phyloP scores from a whole-genome alignment of 2,888 invertebrate genomes.

The Andrena marginata region DNA sequence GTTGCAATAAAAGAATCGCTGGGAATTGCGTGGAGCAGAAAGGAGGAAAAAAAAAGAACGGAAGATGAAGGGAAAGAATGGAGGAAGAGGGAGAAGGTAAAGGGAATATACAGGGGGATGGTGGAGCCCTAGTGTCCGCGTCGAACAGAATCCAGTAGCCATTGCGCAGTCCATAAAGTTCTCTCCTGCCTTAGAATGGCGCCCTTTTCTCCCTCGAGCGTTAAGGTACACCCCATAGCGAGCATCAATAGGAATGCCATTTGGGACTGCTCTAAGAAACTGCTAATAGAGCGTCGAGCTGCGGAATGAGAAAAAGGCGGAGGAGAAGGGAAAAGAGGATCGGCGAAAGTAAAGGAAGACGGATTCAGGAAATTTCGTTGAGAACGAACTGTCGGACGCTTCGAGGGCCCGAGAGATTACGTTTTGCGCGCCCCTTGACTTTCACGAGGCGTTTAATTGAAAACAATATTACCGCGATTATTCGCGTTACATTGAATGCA shows the following conservation, averaged over 20 bases:
- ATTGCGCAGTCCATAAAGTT: slow-evolving; percentile 81
- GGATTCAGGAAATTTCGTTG: slow-evolving; percentile 46
- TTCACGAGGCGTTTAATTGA: slow-evolving; percentile 7
- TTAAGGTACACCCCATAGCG: slow-evolving; percentile 73
- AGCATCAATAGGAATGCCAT: slow-evolving; percentile 83
- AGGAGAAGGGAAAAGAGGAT: slow-evolving; percentile 31
- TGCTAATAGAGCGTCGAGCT: slow-evolving; percentile 81
- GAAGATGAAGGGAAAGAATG: slow-evolving; percentile 23
- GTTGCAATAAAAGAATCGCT: slow-evolving; percentile 77
- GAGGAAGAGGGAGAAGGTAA: slow-evolving; percentile 38
- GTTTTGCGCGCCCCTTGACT: slow-evolving; percentile 28
- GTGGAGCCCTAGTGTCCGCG: slow-evolving; percentile 58
- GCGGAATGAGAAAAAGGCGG: slow-evolving; percentile 57
- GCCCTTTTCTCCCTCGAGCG: slow-evolving; percentile 74
- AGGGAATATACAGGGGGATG: slow-evolving; percentile 64
- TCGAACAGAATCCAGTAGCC: slow-evolving; percentile 73
- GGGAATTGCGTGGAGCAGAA: slow-evolving; percentile 66
- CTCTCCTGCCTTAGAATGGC: slow-evolving; percentile 73
- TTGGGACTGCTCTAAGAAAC: slow-evolving; percentile 83
- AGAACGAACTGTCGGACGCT: background rate
- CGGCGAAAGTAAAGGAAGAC: slow-evolving; percentile 31
- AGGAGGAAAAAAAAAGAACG: slow-evolving; percentile 3
- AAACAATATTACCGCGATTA: slow-evolving; percentile 14
- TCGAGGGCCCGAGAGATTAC: slow-evolving; percentile 33
- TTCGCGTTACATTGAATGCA: background rate